Conservation (phyloP, 2,113 vertebrate genomes). For the Carassius gibelio region DNA sequence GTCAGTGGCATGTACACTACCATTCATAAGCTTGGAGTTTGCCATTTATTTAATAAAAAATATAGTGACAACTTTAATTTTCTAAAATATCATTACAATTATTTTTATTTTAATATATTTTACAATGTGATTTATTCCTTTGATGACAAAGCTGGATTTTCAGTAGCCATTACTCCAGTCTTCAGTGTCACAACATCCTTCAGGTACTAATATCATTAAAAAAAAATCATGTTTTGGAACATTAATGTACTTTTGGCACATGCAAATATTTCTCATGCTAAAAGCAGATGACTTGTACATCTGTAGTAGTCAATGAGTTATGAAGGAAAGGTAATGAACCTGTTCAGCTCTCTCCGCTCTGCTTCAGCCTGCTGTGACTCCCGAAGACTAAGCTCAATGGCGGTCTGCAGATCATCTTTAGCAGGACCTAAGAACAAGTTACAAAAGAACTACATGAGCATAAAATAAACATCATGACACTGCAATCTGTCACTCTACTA, state of each 20-base stretch:
- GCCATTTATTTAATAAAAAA: neutral
- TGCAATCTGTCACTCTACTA: neutral
- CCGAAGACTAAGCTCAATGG: slow-evolving; percentile 75
- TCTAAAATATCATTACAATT: neutral
- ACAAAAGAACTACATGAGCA: neutral
- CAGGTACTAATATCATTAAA: neutral
- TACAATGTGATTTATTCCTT: neutral
- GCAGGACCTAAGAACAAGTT: slow-evolving; percentile 63
- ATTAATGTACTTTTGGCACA: neutral
- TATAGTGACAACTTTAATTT: neutral
- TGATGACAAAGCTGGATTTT: neutral
- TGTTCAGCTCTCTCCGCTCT: slow-evolving; percentile 78
- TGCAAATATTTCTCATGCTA: neutral
- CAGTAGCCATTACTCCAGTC: too few relatives aligned
- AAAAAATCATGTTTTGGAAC: too few relatives aligned
- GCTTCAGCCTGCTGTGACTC: slow-evolving; percentile 76
- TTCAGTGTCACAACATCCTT: neutral
- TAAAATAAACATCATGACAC: slow-evolving; percentile 1
- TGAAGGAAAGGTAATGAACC: slow-evolving; percentile 64
- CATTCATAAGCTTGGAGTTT: neutral
- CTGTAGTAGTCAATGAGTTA: neutral
- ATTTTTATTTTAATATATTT: neutral
- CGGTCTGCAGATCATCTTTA: slow-evolving; percentile 76
- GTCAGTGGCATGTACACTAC: neutral
- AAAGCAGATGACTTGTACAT: neutral